Base-by-base conservation (phyloP, 2,113 vertebrate species). In the Equus przewalskii region DNA sequence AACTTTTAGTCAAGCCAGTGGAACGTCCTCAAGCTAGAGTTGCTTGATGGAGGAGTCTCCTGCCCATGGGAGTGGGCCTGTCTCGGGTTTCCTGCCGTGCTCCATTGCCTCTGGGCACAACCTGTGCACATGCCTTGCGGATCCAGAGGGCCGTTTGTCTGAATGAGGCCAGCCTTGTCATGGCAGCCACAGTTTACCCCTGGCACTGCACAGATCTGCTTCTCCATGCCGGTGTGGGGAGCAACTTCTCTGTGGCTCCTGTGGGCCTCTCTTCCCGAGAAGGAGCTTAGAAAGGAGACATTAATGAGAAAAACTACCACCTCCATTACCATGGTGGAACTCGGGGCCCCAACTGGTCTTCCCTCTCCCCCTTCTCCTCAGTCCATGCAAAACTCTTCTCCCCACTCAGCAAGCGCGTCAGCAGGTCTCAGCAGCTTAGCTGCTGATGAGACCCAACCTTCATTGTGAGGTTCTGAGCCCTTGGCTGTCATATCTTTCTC, bases 241-340 rank as follows among this genome's bases (percentile, higher is more conserved):
- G 33, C 49, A 41, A 0, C n/a, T 56, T 28, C 36, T 44, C 85
- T 46, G 11, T 36, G 41, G 28, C 56, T 46, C 36, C 69, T 3
- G 5, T 0, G 0, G 70, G 60, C 54, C 49, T 22, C 21, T 54
- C 62, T 69, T 58, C 84, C 30, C 5, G 0, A 33, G 36, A n/a
- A 69, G 33, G 28, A 36, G 21, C 64, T 85, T 46, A 33, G 22
- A 72, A 30, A 36, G 51, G 60, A 89, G 44, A n/a, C 24, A 18
- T 51, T 3, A 46, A 3, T 69, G 44, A 16, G 15, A 51, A 56
- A 24, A 3, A 18, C 44, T 28, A 1, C 30, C 24, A 3, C 46
- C 24, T 46, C 70, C 22, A 0, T 19, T 21, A 21, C 41, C 7
- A 0, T 5, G 24, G 22, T n/a, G 11, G 28, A 13, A 73, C 26